Percentiles rank a stretch among this genome's conserved stretches.
phyloP scores from a whole-genome alignment of 2,888 invertebrate species.

The Quadroppia sp. region DNA sequence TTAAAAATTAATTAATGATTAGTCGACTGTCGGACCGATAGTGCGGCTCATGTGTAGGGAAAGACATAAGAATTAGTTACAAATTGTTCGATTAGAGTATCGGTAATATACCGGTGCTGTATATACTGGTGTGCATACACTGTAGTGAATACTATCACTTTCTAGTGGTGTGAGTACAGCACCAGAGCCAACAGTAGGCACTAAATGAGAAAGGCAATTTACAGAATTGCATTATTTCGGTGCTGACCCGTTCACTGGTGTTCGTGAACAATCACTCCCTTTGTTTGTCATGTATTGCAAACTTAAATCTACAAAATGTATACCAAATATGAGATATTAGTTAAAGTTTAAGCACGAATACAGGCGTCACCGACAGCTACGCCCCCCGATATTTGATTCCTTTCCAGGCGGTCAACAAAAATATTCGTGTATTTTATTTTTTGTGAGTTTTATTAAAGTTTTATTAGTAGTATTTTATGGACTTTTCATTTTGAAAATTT shows the following conservation, averaged over 20 bases:
- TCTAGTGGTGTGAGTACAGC: background rate
- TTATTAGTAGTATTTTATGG: slow-evolving; percentile 20
- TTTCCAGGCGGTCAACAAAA: slow-evolving; percentile 35
- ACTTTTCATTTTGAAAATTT: background rate
- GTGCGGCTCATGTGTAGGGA: background rate
- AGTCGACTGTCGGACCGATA: background rate
- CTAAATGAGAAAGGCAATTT: slow-evolving; percentile 34
- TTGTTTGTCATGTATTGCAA: background rate
- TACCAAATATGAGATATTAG: slow-evolving; percentile 26
- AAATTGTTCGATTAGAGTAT: background rate
- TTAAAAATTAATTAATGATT: background rate
- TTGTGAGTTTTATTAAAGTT: background rate
- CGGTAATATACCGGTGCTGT: background rate
- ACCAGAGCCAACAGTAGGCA: slow-evolving; percentile 30
- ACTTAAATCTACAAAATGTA: slow-evolving; percentile 34
- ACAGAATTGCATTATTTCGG: slow-evolving; percentile 37
- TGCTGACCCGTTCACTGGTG: slow-evolving; percentile 36
- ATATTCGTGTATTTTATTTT: slow-evolving; percentile 31
- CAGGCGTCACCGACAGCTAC: slow-evolving; percentile 37
- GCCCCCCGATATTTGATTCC: slow-evolving; percentile 36
- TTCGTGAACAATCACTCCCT: slow-evolving; percentile 30
- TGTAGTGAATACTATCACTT: slow-evolving; percentile 1
- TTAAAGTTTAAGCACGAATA: slow-evolving; percentile 37
- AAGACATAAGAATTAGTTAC: background rate
- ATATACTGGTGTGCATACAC: background rate